Evolutionary conservation across 2,113 vertebrate genomes (phyloP), one percentile per base, ranked within the genome.

Genomic region (Coptodon bakossiorum): DNA sequence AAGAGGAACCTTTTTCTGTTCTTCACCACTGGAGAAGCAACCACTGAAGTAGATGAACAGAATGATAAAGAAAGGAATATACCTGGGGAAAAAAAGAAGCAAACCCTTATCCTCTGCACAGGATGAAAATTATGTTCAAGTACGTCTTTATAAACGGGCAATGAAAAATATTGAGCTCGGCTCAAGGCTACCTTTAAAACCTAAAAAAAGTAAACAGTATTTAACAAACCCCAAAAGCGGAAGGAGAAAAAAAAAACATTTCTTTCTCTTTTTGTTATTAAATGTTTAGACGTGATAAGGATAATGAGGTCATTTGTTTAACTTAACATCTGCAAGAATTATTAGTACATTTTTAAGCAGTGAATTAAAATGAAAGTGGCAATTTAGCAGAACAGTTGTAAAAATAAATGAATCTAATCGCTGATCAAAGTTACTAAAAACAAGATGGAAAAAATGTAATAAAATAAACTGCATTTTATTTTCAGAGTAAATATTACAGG

Each of bases 61-160:
- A 80, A 99, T 97, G 80, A 98, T 96, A 93, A 99, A 99, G 95
- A 99, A 99, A 6, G 98, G 99, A 94, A 99, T 93, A 79, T 99
- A 99, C 98, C 99, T 99, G 89, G 9, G 27, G 61, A 5, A 31
- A 85, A 0, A 2, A 19, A 54, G 87, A 78, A 31, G 45, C 73
- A 78, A 19, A 78, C 17, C 45, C 6, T 78, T 52, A 78, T 13
- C 17, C 27, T 31, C 73, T 52, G 14, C 24, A 76, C 40, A 29
- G 27, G 45, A 34, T 78, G 24, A 78, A 78, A 27, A 31, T 13
- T 34, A 78, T 34, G 5, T 78, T 52, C 45, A 78, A 52, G 6
- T 19, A 52, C 27, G 6, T 52, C 45, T 78, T 78, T 34, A 34
- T 78, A 13, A 34, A 52, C 0, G 3, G 17, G 11, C 11, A 48